Evolutionary conservation across 2,113 vertebrate genomes (phyloP).

Genomic region (Lophura nycthemera): DNA sequence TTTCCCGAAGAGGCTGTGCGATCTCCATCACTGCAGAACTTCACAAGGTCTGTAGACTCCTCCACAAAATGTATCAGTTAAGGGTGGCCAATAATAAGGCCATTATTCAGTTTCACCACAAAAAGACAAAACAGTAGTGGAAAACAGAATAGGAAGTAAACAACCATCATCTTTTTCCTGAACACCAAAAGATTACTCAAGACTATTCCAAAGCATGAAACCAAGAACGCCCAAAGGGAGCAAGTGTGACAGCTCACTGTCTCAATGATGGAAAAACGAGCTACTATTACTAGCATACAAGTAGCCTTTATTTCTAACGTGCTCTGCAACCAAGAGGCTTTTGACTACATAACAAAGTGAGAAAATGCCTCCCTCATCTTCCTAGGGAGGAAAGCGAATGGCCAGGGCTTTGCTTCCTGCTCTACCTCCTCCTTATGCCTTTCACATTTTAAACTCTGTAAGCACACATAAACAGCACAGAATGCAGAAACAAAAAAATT

Average conservation of each 20-base stretch:
- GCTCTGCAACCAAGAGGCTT: neutral
- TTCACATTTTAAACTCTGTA: neutral
- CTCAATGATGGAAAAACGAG: fast-evolving
- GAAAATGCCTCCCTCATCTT: neutral
- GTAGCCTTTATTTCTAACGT: neutral
- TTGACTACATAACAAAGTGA: neutral
- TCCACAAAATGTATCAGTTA: neutral
- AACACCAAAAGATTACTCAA: neutral
- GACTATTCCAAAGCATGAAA: neutral
- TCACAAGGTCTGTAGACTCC: neutral
- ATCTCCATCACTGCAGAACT: neutral
- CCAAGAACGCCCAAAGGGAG: neutral
- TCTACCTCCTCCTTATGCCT: neutral
- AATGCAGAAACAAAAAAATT: neutral
- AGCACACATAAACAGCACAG: neutral
- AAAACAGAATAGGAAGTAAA: neutral
- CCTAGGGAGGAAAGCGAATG: neutral
- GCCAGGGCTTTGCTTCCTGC: neutral
- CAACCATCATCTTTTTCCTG: neutral
- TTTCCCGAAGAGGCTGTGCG: neutral
- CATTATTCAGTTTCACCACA: neutral
- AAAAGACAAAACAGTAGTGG: neutral
- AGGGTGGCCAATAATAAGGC: neutral
- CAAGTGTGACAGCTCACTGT: neutral
- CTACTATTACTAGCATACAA: neutral